A percentile compares a stretch with the other conserved stretches of the same genome.
These are phyloP conservation scores for Pogonomyrmex barbatus DNA, from an alignment of 1,140 invertebrate genomes.

Conservation along the genomic window DNA sequence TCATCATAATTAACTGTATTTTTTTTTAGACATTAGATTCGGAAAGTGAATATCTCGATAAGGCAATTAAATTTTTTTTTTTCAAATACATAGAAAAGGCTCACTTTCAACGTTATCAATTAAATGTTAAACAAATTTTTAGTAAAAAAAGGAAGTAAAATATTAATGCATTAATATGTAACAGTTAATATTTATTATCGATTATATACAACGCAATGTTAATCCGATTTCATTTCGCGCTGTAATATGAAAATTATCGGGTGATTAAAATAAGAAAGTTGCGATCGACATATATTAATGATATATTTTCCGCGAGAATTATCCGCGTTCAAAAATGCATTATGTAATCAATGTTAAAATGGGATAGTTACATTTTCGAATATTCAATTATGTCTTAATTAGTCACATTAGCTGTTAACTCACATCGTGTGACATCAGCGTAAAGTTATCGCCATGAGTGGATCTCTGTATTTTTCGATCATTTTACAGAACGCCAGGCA, in stretches of 20 bases:
- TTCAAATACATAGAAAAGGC: background rate
- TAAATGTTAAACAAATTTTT: background rate
- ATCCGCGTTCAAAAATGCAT: background rate
- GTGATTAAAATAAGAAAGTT: background rate
- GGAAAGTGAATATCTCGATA: background rate
- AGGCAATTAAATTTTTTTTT: background rate
- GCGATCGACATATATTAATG: background rate
- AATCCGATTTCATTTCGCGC: background rate
- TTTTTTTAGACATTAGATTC: background rate
- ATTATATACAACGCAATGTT: background rate
- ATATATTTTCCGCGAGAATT: background rate
- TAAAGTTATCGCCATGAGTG: background rate
- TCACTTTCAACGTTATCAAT: background rate
- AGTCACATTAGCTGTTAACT: slow-evolving; percentile 2
- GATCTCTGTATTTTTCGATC: background rate
- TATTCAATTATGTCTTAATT: slow-evolving; percentile 22
- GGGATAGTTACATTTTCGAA: slow-evolving; percentile 4
- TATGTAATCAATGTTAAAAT: background rate
- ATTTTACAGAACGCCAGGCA: background rate
- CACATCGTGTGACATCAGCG: background rate
- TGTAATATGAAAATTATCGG: background rate
- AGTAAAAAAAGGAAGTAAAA: background rate
- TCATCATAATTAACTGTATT: background rate
- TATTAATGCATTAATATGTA: background rate
- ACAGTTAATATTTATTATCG: background rate